These are phyloP conservation scores for Nyctibius grandis DNA, from an alignment of 2,797 vertebrate species.

Conservation along the genomic window DNA sequence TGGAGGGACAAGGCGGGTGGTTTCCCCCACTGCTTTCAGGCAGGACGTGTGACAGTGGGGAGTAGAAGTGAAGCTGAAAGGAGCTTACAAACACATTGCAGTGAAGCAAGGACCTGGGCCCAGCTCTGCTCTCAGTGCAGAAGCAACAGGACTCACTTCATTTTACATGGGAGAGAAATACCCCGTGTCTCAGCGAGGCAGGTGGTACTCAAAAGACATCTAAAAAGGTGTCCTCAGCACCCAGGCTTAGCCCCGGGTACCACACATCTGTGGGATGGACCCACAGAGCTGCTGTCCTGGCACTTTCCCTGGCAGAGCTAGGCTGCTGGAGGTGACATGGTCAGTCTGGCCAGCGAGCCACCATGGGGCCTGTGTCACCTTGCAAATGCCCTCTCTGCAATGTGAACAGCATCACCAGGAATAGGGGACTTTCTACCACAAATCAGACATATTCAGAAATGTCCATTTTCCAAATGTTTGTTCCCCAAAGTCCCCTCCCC, in stretches of 20 bases:
- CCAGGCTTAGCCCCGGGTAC: not conserved
- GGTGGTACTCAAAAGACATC: not conserved
- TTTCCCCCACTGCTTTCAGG: not conserved
- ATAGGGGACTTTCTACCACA: not conserved
- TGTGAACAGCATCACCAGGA: not conserved
- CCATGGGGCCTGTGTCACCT: not conserved
- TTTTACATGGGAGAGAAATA: not conserved
- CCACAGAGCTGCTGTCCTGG: not conserved
- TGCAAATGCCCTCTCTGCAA: not conserved
- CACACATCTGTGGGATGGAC: not conserved
- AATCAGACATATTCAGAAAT: not conserved
- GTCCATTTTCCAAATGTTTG: not conserved
- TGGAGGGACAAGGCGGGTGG: not conserved
- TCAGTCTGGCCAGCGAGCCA: not conserved
- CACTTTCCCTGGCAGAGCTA: not conserved
- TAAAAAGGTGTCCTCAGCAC: not conserved
- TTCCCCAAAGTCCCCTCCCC: not conserved
- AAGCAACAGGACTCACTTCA: not conserved
- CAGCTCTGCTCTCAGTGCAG: not conserved
- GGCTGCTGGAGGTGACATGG: not conserved
- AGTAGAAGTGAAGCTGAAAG: not conserved
- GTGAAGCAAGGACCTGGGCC: not conserved
- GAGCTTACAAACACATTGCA: rapidly evolving
- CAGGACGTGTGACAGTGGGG: not conserved
- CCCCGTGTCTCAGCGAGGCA: rapidly evolving